These are phyloP conservation scores for Macrosoma leucophasiata DNA, from an alignment of 2,888 invertebrate species.

Conservation along the genomic window DNA sequence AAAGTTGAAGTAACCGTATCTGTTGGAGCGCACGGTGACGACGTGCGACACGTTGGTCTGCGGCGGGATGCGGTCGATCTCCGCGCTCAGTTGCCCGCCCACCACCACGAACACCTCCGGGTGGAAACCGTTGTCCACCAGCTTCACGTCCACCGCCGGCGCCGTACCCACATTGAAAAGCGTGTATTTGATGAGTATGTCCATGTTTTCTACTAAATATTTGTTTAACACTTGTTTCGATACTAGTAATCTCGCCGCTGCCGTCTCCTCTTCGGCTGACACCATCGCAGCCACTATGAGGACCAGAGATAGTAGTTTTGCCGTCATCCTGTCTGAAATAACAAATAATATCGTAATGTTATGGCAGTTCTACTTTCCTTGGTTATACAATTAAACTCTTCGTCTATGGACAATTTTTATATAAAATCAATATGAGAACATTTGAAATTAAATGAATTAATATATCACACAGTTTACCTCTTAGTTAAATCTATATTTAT, in stretches of 20 bases:
- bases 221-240: conserved; percentile 97
- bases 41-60: conserved; percentile 96
- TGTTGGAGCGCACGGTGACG: conserved; percentile 91
- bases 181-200: conserved; percentile 95
- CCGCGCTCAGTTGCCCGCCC: conserved; percentile 88
- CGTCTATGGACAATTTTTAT: not conserved
- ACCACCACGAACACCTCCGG: conserved; percentile 93
- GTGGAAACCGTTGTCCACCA: conserved; percentile 94
- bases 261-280: conserved; percentile 80
- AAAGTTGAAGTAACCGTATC: conserved; percentile 97
- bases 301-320: conserved; percentile 60
- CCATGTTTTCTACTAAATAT: conserved; percentile 97
- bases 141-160: conserved; percentile 91
- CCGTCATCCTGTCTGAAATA: conserved; percentile 60
- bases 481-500: not conserved
- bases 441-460: conserved; percentile 20
- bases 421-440: not conserved
- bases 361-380: too few relatives aligned
- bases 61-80: conserved; percentile 93
- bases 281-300: conserved; percentile 62
- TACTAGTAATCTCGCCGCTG: conserved; percentile 88
- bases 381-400: too few relatives aligned
- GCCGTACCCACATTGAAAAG: conserved; percentile 95
- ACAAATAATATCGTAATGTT: conserved; percentile 13
- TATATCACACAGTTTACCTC: not conserved